These are phyloP conservation scores for Drosophila parvula DNA, from an alignment of 1,140 invertebrate species.

Conservation along the genomic window DNA sequence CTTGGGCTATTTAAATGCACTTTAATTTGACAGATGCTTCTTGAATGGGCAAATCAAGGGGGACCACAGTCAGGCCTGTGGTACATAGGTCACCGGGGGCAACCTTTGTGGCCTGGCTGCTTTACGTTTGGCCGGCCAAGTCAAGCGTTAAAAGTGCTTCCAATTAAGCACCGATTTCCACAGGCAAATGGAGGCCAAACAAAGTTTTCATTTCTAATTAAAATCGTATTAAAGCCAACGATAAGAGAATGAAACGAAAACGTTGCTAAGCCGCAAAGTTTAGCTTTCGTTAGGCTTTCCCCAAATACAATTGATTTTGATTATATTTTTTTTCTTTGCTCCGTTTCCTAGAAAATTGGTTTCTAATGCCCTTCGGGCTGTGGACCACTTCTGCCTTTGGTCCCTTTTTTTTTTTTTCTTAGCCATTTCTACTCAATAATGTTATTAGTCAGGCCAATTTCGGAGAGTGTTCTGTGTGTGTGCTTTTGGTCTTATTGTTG, in stretches of 20 bases:
- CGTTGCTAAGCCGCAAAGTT: slow-evolving; percentile 66
- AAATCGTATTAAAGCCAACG: slow-evolving; percentile 66
- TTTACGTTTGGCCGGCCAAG: no score
- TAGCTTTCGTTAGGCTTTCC: slow-evolving; percentile 47
- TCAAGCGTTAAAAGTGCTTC: slow-evolving; percentile 57
- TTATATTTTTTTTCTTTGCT: slow-evolving; percentile 44
- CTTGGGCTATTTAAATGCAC: slow-evolving; percentile 36
- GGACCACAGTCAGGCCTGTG: no score
- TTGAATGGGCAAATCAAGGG: slow-evolving; percentile 16
- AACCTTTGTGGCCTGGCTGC: slow-evolving; percentile 32
- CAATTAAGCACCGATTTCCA: slow-evolving; percentile 54
- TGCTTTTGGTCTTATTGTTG: slow-evolving; percentile 46
- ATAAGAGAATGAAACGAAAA: slow-evolving; percentile 48
- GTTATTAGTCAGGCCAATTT: slow-evolving; percentile 76
- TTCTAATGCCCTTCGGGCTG: slow-evolving; percentile 52
- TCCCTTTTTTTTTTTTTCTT: slow-evolving; percentile 13
- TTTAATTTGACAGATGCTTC: slow-evolving; percentile 45
- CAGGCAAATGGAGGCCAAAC: slow-evolving; percentile 44
- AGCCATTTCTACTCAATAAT: slow-evolving; percentile 70
- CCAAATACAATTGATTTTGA: slow-evolving; percentile 74
- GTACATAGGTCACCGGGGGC: slow-evolving; percentile 15
- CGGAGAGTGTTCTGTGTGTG: slow-evolving; percentile 53
- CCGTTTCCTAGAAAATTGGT: slow-evolving; percentile 60
- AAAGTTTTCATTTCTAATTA: slow-evolving; percentile 67
- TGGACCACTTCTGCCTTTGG: slow-evolving; percentile 5